Evolutionary conservation across 2,888 invertebrate species (phyloP).

Genomic region (Ormyrus pomaceus): DNA sequence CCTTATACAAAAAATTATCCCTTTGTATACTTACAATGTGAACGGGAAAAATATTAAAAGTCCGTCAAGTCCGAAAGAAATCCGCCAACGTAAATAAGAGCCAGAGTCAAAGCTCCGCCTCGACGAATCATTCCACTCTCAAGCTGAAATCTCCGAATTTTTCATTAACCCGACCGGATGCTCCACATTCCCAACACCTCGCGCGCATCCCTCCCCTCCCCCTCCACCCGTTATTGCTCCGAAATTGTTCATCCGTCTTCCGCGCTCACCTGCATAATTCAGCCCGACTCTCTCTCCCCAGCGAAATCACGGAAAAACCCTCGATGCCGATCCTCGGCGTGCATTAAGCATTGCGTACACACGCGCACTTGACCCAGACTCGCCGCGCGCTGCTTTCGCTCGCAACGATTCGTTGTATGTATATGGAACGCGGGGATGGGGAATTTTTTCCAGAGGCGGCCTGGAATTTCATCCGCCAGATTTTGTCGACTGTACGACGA

Average conservation of each 20-base stretch:
- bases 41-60: not conserved
- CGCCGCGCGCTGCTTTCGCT: not conserved
- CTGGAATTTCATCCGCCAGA: slow-evolving; percentile 33
- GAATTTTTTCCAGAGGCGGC: slow-evolving; percentile 29
- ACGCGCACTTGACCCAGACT: slow-evolving; percentile 37
- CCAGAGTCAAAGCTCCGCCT: not conserved
- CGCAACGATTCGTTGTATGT: not conserved
- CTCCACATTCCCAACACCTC: not conserved
- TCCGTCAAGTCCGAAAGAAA: not conserved
- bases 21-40: not conserved
- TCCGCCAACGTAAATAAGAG: not conserved
- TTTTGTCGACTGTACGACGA: not conserved
- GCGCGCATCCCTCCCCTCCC: not conserved
- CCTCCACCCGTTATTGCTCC: not conserved
- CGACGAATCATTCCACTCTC: not conserved
- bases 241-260: slow-evolving; percentile 27
- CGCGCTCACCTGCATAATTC: slow-evolving; percentile 7
- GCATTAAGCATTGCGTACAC: slow-evolving; percentile 4
- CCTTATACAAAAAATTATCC: too few species aligned
- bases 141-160: slow-evolving; percentile 8
- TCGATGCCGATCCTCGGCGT: not conserved
- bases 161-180: slow-evolving; percentile 9
- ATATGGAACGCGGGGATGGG: not conserved
- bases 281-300: slow-evolving; percentile 5
- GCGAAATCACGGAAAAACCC: slow-evolving; percentile 23